phyloP scores from a whole-genome alignment of 2,888 invertebrate species.

The Agrotis puta region DNA sequence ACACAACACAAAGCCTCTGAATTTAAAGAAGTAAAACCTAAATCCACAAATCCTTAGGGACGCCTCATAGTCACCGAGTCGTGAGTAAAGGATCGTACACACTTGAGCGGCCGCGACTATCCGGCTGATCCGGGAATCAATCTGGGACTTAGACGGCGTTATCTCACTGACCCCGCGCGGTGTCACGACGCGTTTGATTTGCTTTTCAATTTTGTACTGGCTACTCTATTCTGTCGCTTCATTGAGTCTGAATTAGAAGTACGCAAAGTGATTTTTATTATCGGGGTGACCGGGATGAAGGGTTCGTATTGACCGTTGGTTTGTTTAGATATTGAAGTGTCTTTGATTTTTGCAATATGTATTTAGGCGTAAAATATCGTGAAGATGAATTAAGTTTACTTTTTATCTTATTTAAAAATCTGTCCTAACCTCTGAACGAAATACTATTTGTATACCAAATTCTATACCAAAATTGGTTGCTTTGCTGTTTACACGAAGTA shows the following conservation, averaged over 20 bases:
- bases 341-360: background rate
- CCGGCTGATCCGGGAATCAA: constrained; percentile 89
- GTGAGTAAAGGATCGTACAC: constrained; percentile 87
- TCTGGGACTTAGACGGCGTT: constrained; percentile 86
- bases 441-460: too few species aligned
- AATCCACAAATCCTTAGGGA: constrained; percentile 78
- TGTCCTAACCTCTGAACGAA: too few species aligned
- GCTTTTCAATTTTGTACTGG: constrained; percentile 79
- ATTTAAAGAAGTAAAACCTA: constrained; percentile 59
- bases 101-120: constrained; percentile 81
- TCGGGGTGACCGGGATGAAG: constrained; percentile 39
- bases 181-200: constrained; percentile 84
- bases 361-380: background rate
- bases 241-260: constrained; percentile 59
- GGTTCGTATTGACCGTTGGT: constrained; percentile 24
- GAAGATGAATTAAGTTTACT: background rate
- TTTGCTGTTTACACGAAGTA: too few species aligned
- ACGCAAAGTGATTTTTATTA: constrained; percentile 60
- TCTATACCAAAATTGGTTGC: too few species aligned
- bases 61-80: constrained; percentile 81
- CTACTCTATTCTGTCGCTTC: constrained; percentile 67
- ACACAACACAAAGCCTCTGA: constrained; percentile 39
- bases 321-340: constrained; percentile 1
- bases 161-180: constrained; percentile 87
- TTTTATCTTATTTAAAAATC: too few species aligned